Base-by-base conservation (phyloP, 2,888 invertebrate genomes). In the Sicus ferrugineus region DNA sequence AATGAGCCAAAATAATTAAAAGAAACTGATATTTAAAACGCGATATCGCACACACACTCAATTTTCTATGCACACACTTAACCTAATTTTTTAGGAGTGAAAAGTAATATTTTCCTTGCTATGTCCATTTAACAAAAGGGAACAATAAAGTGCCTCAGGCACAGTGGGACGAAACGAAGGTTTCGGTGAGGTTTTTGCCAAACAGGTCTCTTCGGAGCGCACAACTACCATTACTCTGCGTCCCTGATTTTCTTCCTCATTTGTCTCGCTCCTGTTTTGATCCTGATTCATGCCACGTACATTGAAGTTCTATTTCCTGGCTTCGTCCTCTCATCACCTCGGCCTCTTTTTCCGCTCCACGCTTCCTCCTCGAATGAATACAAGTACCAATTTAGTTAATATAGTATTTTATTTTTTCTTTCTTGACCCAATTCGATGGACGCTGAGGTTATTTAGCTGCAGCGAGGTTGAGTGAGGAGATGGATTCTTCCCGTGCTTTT, bases 321-420 rank as follows among this genome's bases (percentile, higher is more conserved):
- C 28, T 16, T 14, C 54, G 19, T 5, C 5, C 54, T 9, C 54
- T 21, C 21, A 4, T 3, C 50, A 3, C 19, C n/a, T n/a, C n/a
- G n/a, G n/a, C n/a, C n/a, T n/a, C n/a, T n/a, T n/a, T 54, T 54
- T 54, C 54, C 14, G 6, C 28, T 14, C 5, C 23, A 23, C 16
- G 23, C 42, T 42, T 42, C 3, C 42, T 26, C 16, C 11, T 23
- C 26, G 16, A 28, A 54, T 26, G 54, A 28, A 54, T 19, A 56
- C 31, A 67, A 67, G 58, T 67, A 48, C 58, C 59, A 67, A 67
- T 67, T 67, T 67, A 23, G 59, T 67, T 67, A 59, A 59, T 58
- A n/a, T n/a, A n/a, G n/a, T n/a, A 34, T 67, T 59, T 67, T 58
- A 46, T 58, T 67, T 58, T 66, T 66, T 58, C 66, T 23, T 48